Base-by-base conservation (phyloP, 1,140 invertebrate species). In the Arion vulgaris region DNA sequence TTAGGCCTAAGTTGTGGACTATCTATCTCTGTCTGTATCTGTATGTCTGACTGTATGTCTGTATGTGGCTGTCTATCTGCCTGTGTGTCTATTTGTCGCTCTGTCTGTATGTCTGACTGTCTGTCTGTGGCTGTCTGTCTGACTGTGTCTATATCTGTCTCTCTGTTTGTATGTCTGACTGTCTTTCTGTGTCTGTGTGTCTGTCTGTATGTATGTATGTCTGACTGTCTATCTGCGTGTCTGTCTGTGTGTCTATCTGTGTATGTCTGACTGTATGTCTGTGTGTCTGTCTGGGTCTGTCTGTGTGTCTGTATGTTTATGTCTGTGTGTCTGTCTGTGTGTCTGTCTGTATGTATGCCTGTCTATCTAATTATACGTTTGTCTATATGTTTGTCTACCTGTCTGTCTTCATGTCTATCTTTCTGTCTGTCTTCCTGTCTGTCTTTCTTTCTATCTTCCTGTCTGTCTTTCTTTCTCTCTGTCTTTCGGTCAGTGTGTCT, bases 91-190 rank as follows among this genome's bases (percentile, higher is more conserved):
- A 23, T 71, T 28, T 71, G 36, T 71, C 68, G 15, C 9, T 71
- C 68, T 71, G 36, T 71, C 68, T 72, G 28, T 72, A 36, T 72
- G 38, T 72, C 71, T 72, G 38, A 41, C 71, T 72, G 38, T 72
- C 71, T 72, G 38, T 72, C 71, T 72, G 28, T 72, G n/a, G n/a
- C 71, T 41, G 38, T 72, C 41, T 72, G 9, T 72, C 71, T 72
- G 19, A 41, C 71, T 41, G 26, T 72, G 15, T 69, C 9, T 57
- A 9, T 57, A 57, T 57, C 51, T 57, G 23, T 57, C 51, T 57
- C 9, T 57, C 51, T 57, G 23, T 57, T 23, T 57, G 9, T 57
- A 57, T n/a, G n/a, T 17, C 51, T 57, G 51, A 2, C 51, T 57
- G 51, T 26, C 51, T 57, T 15, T 57, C 51, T 57, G 23, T 57